Evolutionary conservation across 2,113 vertebrate species (phyloP).

Genomic region (Acinonyx jubatus): DNA sequence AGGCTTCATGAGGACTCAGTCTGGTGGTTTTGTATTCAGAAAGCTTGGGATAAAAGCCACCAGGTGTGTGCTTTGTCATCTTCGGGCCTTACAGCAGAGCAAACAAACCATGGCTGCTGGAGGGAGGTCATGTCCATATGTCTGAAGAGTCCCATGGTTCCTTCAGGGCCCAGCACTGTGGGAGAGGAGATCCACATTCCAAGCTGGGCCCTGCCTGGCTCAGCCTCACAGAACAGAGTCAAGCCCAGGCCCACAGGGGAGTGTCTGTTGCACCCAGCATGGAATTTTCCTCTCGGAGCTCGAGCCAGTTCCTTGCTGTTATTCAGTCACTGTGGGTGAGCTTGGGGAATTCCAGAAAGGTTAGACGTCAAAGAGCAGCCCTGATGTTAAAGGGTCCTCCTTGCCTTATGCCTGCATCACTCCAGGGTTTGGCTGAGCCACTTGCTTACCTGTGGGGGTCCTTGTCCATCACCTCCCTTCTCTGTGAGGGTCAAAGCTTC

Average conservation of each 20-base stretch:
- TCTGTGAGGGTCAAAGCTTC: not conserved
- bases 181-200: not conserved
- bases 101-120: not conserved
- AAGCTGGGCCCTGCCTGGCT: not conserved
- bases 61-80: not conserved
- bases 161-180: not conserved
- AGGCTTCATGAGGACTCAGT: not conserved
- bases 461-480: not conserved
- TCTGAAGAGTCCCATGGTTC: not conserved
- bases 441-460: not conserved
- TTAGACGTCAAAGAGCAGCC: not conserved
- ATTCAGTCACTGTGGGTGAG: not conserved
- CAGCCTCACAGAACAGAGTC: not conserved
- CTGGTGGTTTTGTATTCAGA: not conserved
- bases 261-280: not conserved
- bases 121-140: not conserved
- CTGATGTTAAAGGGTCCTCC: not conserved
- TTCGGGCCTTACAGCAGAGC: not conserved
- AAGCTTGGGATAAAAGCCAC: not conserved
- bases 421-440: not conserved
- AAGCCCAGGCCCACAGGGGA: not conserved
- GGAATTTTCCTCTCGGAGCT: slow-evolving; percentile 46
- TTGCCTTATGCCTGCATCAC: not conserved
- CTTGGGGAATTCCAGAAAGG: not conserved
- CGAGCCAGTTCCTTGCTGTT: not conserved